Percentiles rank a stretch among this genome's conserved stretches.
Evolutionary conservation across 2,113 vertebrate genomes (phyloP).

Genomic region (Percopsis transmontana): DNA sequence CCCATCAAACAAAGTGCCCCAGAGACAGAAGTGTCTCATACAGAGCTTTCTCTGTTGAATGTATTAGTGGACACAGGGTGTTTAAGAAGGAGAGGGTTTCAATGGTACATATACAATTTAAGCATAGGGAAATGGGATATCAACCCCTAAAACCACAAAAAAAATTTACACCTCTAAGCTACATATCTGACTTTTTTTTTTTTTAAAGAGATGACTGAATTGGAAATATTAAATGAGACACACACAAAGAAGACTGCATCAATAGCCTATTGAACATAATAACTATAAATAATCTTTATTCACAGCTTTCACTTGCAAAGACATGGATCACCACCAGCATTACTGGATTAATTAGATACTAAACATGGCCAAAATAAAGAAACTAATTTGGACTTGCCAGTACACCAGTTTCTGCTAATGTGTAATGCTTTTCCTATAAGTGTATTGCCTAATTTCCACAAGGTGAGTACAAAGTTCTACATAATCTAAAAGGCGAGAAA

Average conservation of each 20-base stretch:
- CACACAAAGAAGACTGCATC: slow-evolving; percentile 24
- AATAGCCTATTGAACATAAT: slow-evolving; percentile 38
- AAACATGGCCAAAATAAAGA: too few species aligned
- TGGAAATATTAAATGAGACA: slow-evolving; percentile 35
- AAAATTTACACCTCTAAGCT: slow-evolving; percentile 31
- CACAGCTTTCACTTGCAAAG: neutral
- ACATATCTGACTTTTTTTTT: slow-evolving; percentile 22
- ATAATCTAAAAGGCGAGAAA: too few species aligned
- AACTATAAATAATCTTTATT: slow-evolving; percentile 51
- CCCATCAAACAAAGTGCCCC: slow-evolving; percentile 17
- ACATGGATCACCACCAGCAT: too few species aligned
- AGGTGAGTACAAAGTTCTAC: too few species aligned
- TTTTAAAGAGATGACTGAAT: slow-evolving; percentile 24
- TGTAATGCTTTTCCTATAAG: too few species aligned
- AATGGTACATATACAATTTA: slow-evolving; percentile 8
- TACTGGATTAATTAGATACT: too few species aligned
- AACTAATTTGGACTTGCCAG: too few species aligned
- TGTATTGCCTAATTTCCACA: too few species aligned
- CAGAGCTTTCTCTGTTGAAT: slow-evolving; percentile 19
- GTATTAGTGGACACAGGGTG: neutral
- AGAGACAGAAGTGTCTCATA: slow-evolving; percentile 24
- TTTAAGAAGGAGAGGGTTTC: neutral
- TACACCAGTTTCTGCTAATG: too few species aligned
- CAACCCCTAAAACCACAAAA: slow-evolving; percentile 38
- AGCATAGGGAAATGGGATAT: slow-evolving; percentile 22